Evolutionary conservation across 2,113 vertebrate genomes (phyloP), one percentile per base, ranked within the genome.

Genomic region (Zapornia atra): DNA sequence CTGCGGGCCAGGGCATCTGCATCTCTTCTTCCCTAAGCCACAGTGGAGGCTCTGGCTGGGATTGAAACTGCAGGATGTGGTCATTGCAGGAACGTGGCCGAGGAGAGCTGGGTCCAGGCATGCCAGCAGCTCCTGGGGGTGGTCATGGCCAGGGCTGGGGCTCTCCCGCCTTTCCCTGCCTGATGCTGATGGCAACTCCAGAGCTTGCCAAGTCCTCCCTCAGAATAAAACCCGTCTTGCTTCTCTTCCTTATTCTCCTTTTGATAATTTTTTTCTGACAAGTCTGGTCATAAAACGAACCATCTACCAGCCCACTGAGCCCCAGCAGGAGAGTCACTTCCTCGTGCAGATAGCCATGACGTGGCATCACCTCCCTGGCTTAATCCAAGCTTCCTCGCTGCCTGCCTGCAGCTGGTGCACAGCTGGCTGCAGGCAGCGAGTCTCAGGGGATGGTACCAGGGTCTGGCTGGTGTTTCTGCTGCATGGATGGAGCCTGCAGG

Each of bases 271-370:
- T 88, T 61, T 69, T 38, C 57, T 78, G 61, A 46, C 51, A 34
- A 79, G 34, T 11, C 38, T 65, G 66, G 40, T 28, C 17, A 44
- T 73, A 60, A 92, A 59, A 68, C 9, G 61, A 57, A 36, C 63
- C 54, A 73, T 95, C 86, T 59, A 50, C 73, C 78, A 79, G 88
- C 75, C 56, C 40, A 51, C 65, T 86, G 79, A 91, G 44, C 70
- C 88, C 78, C 85, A 91, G 84, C 63, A 68, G 83, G 75, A 86
- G 72, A 54, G 22, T 31, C 29, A 25, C 79, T 79, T 53, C 68
- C 84, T 72, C 89, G 76, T 85, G 79, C 61, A 94, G 92, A 90
- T 18, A 76, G 38, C 66, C 79, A 14, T 44, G 29, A 13, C 15
- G 1, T 6, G 15, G 40, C 1, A 6, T 25, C 36, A 40, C 70